Evolutionary conservation across 2,888 invertebrate genomes (phyloP), one percentile per base, ranked within the genome.

Genomic region (Lochmaea crataegi): DNA sequence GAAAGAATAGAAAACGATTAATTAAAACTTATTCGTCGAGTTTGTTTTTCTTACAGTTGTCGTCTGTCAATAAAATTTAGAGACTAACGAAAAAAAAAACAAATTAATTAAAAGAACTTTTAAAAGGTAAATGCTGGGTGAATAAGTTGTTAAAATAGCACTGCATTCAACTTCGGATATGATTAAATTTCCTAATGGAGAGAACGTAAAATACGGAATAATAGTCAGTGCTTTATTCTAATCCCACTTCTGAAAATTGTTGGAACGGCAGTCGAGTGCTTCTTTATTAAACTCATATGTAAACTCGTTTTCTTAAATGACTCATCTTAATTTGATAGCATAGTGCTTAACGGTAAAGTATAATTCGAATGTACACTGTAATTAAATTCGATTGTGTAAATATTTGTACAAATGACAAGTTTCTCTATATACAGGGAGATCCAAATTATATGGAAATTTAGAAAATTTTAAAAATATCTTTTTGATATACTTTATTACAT

Each of bases 21-120:
- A 53, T 53, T 53, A 53, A 53, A 53, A 53, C 18, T 18, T 53
- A 53, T 53, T 53, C 16, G 2, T 18, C 18, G 60, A 60, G 48
- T 60, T 68, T 68, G 48, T 48, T 68, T 68, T 68, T 60, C 48
- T 16, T 68, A 12, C 48, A 60, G 60, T 48, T 68, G 68, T 60
- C 60, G 60, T 51, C 60, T 68, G 68, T 68, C 68, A 68, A 68
- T 68, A 68, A 58, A 68, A 68, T 68, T 68, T 48, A 10, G 67
- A 48, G 67, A 56, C 18, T 41, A 56, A 22, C 32, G 32, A 67
- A 16, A 60, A 22, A 67, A 68, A 61, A 68, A 68, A 68, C 48
- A 1, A 58, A 68, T 68, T 60, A 68, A 68, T 68, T 68, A 56
- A 42, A 22, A 53, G 18, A 60, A 60, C 48, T 60, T 57, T 58